Evolutionary conservation across 2,113 vertebrate species (phyloP).

Genomic region (Alethe diademata): DNA sequence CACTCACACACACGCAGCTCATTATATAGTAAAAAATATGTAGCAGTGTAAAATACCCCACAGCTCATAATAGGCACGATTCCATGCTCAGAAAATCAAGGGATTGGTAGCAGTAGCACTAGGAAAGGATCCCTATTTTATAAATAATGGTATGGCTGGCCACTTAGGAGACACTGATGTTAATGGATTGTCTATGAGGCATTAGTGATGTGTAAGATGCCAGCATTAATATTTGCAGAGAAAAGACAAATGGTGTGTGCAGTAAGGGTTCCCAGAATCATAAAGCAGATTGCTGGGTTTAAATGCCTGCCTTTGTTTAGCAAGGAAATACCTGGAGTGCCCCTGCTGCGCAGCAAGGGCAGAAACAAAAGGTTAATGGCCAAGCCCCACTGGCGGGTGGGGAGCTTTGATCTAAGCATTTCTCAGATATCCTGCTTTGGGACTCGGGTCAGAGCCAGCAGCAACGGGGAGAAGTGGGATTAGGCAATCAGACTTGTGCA

Average conservation of each 20-base stretch:
- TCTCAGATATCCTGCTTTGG: background rate
- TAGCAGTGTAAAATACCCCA: background rate
- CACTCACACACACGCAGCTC: background rate
- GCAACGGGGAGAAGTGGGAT: background rate
- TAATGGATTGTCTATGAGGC: slow-evolving; percentile 23
- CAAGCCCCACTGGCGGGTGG: background rate
- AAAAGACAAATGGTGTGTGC: background rate
- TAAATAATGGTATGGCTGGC: slow-evolving; percentile 37
- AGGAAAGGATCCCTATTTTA: slow-evolving; percentile 18
- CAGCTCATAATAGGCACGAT: background rate
- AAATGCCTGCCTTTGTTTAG: background rate
- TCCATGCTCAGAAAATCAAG: background rate
- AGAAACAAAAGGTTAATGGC: background rate
- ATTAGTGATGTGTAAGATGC: background rate
- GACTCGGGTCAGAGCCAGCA: background rate
- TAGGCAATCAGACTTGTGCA: background rate
- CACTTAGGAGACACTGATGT: background rate
- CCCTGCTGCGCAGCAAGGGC: background rate
- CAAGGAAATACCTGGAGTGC: background rate
- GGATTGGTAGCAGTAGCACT: background rate
- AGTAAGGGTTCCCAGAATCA: background rate
- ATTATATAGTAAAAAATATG: background rate
- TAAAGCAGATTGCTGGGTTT: background rate
- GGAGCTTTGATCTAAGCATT: background rate
- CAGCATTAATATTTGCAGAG: background rate